Evolutionary conservation across 2,888 invertebrate genomes (phyloP).

Genomic region (Ceriagrion tenellum): DNA sequence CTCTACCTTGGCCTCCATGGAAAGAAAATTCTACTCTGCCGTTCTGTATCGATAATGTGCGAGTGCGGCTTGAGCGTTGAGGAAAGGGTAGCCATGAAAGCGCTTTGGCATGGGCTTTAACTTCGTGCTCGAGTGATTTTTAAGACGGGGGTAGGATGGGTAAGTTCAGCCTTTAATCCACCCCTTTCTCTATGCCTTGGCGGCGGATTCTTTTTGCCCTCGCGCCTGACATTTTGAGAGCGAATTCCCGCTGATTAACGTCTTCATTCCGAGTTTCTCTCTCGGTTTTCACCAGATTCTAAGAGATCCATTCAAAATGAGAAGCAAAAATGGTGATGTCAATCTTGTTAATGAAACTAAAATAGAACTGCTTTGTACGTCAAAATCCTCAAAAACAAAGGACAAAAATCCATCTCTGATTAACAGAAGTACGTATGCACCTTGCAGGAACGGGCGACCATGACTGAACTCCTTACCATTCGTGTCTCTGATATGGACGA

Average conservation of each 20-base stretch:
- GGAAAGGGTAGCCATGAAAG: background rate
- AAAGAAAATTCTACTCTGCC: background rate
- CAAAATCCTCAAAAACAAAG: too few species aligned
- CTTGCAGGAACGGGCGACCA: too few species aligned
- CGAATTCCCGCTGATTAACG: background rate
- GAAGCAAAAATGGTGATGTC: too few species aligned
- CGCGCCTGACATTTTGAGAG: background rate
- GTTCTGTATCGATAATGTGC: background rate
- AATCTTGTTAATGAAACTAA: too few species aligned
- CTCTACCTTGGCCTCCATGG: background rate
- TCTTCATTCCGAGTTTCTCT: background rate
- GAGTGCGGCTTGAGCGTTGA: background rate
- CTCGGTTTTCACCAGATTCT: too few species aligned
- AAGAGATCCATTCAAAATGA: too few species aligned
- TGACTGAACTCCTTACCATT: too few species aligned
- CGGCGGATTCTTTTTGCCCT: background rate
- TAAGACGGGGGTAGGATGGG: background rate
- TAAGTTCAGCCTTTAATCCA: background rate
- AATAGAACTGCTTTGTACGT: too few species aligned
- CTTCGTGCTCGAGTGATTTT: constrained; percentile 6
- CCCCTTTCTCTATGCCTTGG: background rate
- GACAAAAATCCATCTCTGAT: too few species aligned
- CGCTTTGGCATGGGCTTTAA: background rate
- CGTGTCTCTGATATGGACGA: too few species aligned
- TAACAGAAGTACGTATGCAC: too few species aligned